Base-by-base conservation (phyloP, 2,113 vertebrate genomes). In the Corapipo altera region DNA sequence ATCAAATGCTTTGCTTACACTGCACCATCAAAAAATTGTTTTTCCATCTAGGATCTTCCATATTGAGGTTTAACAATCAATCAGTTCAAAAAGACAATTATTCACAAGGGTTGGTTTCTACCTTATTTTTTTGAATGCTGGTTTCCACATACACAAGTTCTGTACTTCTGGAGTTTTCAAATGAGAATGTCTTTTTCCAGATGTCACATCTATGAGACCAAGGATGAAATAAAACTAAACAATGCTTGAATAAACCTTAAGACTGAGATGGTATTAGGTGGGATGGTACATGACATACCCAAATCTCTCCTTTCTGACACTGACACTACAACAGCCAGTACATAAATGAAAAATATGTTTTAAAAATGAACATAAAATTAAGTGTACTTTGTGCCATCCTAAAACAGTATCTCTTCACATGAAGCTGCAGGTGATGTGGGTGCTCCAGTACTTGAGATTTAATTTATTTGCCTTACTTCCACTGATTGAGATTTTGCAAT, bases 251-350 rank as follows among this genome's bases (percentile, higher is more conserved):
- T 26, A 58, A 76, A 49, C 41, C 24, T 70, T 66, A 20, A 46
- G 78, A 75, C 66, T 9, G 2, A 66, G 24, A 41, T 0, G 0
- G 5, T 15, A 39, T 46, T 24, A 73, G 24, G 39, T 0, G 2
- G 27, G 21, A 41, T 17, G 27, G 26, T 28, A 59, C 30, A 22
- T 1, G 2, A 69, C 1, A 16, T 11, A 33, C 7, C 15, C 9
- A 44, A 22, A 65, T 14, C 21, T 27, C 46, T 61, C 33, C 43
- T 49, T 85, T 73, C 5, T 3, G 23, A 69, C 18, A 27, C 6
- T 44, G 24, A 27, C 11, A 62, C 20, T 14, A 52, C 10, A 85
- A 22, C 27, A 72, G 58, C 2, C 4, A 49, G 66, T 7, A 74
- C 27, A 37, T 16, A 35, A 32, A 59, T 35, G 8, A 28, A 62